Conservation (phyloP, 2,888 invertebrate genomes). For the Abrostola tripartita region DNA sequence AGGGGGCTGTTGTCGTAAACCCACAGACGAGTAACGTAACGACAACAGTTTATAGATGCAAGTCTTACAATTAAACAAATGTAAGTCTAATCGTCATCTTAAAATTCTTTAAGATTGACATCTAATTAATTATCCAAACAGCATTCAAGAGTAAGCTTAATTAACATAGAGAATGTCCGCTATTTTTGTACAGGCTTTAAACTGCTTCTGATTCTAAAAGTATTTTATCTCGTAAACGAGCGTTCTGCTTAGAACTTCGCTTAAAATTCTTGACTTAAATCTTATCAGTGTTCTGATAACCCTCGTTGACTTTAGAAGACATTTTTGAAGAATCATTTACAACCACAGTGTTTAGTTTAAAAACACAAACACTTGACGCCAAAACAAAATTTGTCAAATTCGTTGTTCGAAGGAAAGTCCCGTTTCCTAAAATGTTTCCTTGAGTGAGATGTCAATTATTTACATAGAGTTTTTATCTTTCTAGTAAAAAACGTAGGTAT, state of each 20-base stretch:
- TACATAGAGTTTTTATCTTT: too few species aligned
- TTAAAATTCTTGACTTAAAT: neutral
- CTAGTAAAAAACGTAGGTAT: too few species aligned
- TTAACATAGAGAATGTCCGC: neutral
- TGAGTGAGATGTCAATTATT: too few species aligned
- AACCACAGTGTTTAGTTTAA: too few species aligned
- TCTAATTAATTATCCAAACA: conserved; percentile 1
- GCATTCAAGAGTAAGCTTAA: neutral
- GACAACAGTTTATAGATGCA: neutral
- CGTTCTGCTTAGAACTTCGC: neutral
- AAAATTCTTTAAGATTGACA: conserved; percentile 1
- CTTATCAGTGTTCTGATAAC: neutral
- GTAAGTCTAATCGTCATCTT: conserved; percentile 1
- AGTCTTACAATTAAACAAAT: neutral
- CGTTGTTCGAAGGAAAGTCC: too few species aligned
- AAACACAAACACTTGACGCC: too few species aligned
- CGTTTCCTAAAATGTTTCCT: too few species aligned
- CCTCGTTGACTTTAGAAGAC: neutral
- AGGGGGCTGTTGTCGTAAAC: too few species aligned
- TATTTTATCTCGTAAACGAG: neutral
- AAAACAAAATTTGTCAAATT: too few species aligned
- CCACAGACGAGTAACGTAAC: too few species aligned
- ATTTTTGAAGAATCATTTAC: too few species aligned
- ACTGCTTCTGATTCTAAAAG: neutral
- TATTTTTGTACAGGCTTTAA: neutral